These are phyloP conservation scores for Sparus aurata DNA, from an alignment of 2,797 vertebrate species.

Conservation along the genomic window DNA sequence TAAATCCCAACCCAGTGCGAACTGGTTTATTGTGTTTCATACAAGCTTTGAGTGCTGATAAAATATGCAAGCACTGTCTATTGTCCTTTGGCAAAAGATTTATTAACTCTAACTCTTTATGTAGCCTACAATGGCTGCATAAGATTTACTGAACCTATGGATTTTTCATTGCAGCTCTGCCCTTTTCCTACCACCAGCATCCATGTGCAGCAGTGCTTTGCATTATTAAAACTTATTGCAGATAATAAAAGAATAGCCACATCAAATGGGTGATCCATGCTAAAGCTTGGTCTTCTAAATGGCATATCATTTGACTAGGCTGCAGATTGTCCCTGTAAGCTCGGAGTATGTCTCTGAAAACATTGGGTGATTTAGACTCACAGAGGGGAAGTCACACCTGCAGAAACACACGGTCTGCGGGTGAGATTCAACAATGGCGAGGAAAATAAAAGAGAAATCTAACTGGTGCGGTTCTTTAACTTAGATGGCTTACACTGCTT, in stretches of 20 bases:
- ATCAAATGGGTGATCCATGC: conserved; percentile 52
- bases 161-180: conserved; percentile 28
- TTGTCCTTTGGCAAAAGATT: conserved; percentile 51
- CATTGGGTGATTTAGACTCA: conserved; percentile 29
- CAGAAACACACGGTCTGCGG: conserved; percentile 29
- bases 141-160: conserved; percentile 28
- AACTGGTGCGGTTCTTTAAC: conserved; percentile 7
- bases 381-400: conserved; percentile 23
- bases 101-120: conserved; percentile 50
- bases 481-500: conserved; percentile 6
- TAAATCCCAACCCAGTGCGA: conserved; percentile 41
- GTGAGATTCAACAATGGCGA: neutral
- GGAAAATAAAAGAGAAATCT: conserved; percentile 12
- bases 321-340: conserved; percentile 15
- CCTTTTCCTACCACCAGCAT: conserved; percentile 18
- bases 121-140: conserved; percentile 35
- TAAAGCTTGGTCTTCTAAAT: conserved; percentile 31
- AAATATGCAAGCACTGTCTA: conserved; percentile 51
- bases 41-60: conserved; percentile 35
- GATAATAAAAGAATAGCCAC: conserved; percentile 48
- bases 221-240: conserved; percentile 50
- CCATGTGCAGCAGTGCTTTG: conserved; percentile 29
- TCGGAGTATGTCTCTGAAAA: conserved; percentile 29
- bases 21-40: conserved; percentile 49
- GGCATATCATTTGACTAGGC: neutral